Evolutionary conservation across 2,113 vertebrate species (phyloP), one percentile per base, ranked within the genome.

Genomic region (Xiphorhynchus elegans): DNA sequence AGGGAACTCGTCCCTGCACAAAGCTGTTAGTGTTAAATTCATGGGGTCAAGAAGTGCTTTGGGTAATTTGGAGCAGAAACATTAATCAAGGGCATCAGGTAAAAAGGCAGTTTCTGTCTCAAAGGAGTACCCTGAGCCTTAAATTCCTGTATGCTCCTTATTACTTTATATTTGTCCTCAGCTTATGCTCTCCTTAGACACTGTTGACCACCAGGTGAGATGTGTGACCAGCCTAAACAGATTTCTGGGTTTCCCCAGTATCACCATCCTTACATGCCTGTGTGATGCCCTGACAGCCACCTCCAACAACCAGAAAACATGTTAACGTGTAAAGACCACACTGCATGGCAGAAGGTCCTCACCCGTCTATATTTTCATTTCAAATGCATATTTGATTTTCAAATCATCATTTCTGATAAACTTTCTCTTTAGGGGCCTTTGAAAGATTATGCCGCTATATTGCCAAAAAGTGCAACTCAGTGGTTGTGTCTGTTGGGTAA

Each of bases 401-500:
- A 79, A 78, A 62, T 74, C 13, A 23, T 21, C 7, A 35, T 60
- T 91, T 93, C 49, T 90, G 74, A 69, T 56, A 69, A 42, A 64
- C 78, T 90, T 93, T 90, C n/a, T 93, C 87, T 90, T 70, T 35
- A 97, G 97, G 84, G 21, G 5, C 92, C 58, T 97, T 76, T 76
- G 94, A 96, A 46, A 91, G 95, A 63, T 1, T 96, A 15, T 94
- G 95, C 46, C 29, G 90, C 49, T 31, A 77, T 50, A 50, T 97
- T 17, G 73, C 91, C 93, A 96, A 95, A 78, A 87, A 93, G 52
- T 95, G 80, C 13, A 55, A 89, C 59, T 78, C 83, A 1, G 78
- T 95, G 76, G 87, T 96, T 59, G 68, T 94, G 28, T 94, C 87
- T 29, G 89, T 95, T 33, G 94, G 96, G 95, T 95, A 89, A 93